Evolutionary conservation across 2,888 invertebrate species (phyloP), one percentile per base, ranked within the genome.

Genomic region (Epinotia demarniana): DNA sequence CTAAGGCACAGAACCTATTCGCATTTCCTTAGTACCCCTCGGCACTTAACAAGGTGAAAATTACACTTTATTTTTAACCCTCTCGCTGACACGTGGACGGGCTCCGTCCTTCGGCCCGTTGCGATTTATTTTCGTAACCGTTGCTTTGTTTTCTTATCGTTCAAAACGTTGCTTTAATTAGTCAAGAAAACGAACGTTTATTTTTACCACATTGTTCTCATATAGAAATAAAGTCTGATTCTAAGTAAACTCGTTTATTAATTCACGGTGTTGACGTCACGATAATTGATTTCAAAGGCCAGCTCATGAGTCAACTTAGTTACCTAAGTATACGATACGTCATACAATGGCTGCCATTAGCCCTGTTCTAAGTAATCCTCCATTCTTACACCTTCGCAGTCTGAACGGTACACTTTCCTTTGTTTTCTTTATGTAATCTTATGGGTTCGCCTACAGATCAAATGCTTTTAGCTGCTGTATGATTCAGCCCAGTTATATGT

Each of bases 81-180:
- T 79, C 80, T 83, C 85, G 80, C 78, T 89, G 89, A 85, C 84
- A 83, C 62, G 55, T 67, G 72, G 39, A 49, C 9, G 49, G 49
- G 39, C 16, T 19, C 39, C 69, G 69, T 73, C 8, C 16, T 19
- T 23, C 69, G 69, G 68, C 8, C 53, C 58, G 23, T 43, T 49
- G 75, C 33, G 16, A 75, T 58, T 46, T 67, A 72, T 75, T 67
- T 75, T 62, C 27, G 43, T 46, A 62, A 43, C 3, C 23, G 55
- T n/a, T 60, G 33, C 61, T 67, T 55, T 67, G 55, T 19, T 53
- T 63, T 46, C 23, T 57, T 69, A 43, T 58, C 9, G 27, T 8
- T 33, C 27, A 9, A 11, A 13, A 66, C 27, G n/a, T 9, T 19
- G 46, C 64, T 64, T 53, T 27, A 27, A 33, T 67, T 67, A 67